Evolutionary conservation across 1,140 invertebrate genomes (phyloP).

Genomic region (Danaus melanippus): DNA sequence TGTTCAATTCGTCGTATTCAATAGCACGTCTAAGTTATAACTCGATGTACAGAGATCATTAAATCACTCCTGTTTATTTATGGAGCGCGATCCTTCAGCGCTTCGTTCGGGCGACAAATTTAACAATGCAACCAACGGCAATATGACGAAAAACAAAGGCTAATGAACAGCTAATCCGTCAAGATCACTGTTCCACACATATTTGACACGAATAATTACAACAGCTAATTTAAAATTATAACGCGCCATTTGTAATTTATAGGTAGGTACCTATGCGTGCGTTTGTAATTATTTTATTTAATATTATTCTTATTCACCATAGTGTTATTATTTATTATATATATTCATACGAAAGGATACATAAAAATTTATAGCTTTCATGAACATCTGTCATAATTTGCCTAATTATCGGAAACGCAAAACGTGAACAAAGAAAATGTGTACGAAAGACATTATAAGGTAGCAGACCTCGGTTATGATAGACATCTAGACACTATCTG

Average conservation of each 20-base stretch:
- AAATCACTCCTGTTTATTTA: conserved; percentile 53
- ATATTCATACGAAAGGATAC: too few relatives aligned
- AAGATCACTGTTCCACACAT: conserved; percentile 26
- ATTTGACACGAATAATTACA: too few relatives aligned
- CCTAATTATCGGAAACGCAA: conserved; percentile 11
- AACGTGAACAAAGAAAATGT: conserved; percentile 10
- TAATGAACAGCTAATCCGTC: conserved; percentile 62
- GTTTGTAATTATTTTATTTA: too few relatives aligned
- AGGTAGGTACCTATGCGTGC: too few relatives aligned
- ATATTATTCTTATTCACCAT: too few relatives aligned
- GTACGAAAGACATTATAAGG: conserved; percentile 7
- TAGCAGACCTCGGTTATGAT: conserved; percentile 3
- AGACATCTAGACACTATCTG: not conserved
- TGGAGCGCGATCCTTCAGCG: conserved; percentile 41
- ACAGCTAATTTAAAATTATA: too few relatives aligned
- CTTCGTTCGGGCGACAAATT: conserved; percentile 51
- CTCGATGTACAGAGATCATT: conserved; percentile 21
- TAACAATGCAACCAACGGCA: conserved; percentile 44
- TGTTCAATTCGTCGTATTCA: too few relatives aligned
- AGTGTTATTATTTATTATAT: too few relatives aligned
- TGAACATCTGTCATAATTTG: conserved; percentile 5
- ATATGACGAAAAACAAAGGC: conserved; percentile 28
- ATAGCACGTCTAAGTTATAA: not conserved
- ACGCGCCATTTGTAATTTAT: too few relatives aligned
- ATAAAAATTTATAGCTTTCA: too few relatives aligned